These are phyloP conservation scores for Lobophora halterata DNA, from an alignment of 2,888 invertebrate genomes.

Conservation along the genomic window DNA sequence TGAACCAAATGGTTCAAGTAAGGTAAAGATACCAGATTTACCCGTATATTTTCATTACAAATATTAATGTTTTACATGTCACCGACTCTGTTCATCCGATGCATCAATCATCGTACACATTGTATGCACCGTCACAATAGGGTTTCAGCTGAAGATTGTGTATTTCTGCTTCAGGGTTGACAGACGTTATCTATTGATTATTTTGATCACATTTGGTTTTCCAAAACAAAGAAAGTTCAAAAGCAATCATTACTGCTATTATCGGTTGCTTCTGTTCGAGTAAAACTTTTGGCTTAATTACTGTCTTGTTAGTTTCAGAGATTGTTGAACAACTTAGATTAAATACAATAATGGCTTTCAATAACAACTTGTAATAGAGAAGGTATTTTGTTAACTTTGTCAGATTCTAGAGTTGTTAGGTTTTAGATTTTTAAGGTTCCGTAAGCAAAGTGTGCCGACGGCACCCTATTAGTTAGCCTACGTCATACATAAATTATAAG, in stretches of 20 bases:
- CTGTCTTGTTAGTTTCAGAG: conserved; percentile 20
- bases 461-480: too few species aligned
- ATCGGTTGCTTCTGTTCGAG: conserved; percentile 10
- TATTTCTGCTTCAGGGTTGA: too few species aligned
- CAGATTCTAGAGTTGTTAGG: too few species aligned
- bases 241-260: conserved; percentile 16
- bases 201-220: too few species aligned
- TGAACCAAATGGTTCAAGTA: too few species aligned
- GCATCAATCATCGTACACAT: conserved; percentile 8
- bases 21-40: too few species aligned
- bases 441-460: too few species aligned
- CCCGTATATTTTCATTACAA: conserved; percentile 14
- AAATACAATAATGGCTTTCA: conserved; percentile 15
- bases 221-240: not conserved
- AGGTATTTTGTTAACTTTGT: conserved; percentile 3
- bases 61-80: conserved; percentile 1
- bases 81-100: conserved; percentile 2
- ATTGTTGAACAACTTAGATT: conserved; percentile 17
- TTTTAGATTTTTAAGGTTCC: too few species aligned
- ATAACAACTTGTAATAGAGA: conserved; percentile 16
- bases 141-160: too few species aligned
- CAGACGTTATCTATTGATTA: too few species aligned
- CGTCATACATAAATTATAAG: too few species aligned
- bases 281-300: conserved; percentile 19
- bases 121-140: too few species aligned